Evolutionary conservation across 2,888 invertebrate genomes (phyloP).

Genomic region (Psococerastis gibbosa): DNA sequence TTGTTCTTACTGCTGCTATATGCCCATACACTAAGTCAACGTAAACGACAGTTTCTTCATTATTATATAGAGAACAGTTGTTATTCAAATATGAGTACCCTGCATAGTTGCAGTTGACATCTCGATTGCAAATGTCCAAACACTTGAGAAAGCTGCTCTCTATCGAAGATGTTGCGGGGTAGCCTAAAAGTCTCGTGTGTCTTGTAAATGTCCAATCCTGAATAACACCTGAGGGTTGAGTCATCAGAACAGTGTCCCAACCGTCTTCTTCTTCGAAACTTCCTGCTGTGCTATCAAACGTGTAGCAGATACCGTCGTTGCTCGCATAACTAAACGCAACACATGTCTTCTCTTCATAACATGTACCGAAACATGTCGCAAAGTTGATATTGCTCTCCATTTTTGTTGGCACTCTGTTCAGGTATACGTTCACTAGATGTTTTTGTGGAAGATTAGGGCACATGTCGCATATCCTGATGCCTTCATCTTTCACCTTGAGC

Average conservation of each 20-base stretch:
- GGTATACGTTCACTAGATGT: background rate
- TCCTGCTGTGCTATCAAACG: conserved; percentile 12
- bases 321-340: conserved; percentile 14
- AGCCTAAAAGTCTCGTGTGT: conserved; percentile 9
- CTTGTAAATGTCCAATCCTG: conserved; percentile 14
- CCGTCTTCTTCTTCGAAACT: conserved; percentile 7
- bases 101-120: background rate
- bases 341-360: conserved; percentile 11
- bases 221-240: conserved; percentile 13
- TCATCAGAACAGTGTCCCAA: conserved; percentile 15
- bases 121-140: background rate
- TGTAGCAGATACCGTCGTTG: conserved; percentile 10
- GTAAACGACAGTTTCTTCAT: background rate
- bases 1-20: background rate
- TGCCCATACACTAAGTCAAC: background rate
- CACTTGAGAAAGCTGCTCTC: background rate
- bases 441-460: background rate
- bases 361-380: conserved; percentile 13
- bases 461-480: background rate
- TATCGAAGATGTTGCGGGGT: background rate
- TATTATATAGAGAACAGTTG: background rate
- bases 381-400: conserved; percentile 1
- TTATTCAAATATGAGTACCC: background rate
- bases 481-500: background rate
- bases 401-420: background rate